Evolutionary conservation across 2,888 invertebrate species (phyloP), one percentile per base, ranked within the genome.

Genomic region (Amphimallon solstitiale): DNA sequence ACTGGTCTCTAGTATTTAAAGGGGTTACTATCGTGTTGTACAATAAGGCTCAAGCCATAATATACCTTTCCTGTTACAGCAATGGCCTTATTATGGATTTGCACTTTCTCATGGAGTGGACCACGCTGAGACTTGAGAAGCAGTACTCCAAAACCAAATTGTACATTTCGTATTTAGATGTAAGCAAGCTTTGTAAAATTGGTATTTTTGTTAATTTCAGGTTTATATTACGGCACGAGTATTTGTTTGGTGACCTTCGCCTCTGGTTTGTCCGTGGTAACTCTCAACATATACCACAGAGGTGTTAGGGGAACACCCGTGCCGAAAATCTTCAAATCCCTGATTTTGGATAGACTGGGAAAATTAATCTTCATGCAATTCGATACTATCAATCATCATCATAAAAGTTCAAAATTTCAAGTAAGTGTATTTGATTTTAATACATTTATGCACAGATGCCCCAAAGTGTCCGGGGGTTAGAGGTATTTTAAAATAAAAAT

Each of bases 261-360:
- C 3, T 92, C 92, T 0, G 92, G 91, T 0, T 84, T 92, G 60
- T 92, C 93, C 0, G 94, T 94, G 61, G 91, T 94, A 65, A 94
- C 94, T 1, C 85, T 94, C 69, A 94, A 93, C 81, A 89, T 94
- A 77, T 93, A 94, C 82, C 93, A 94, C 85, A 86, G 93, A 78
- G 94, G 94, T 73, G 89, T 91, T 73, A 86, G 92, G 78, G 93
- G 93, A 73, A 89, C 90, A 71, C 89, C 91, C 78, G 92, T 94
- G 68, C 93, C 94, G 48, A 85, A 86, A 51, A 78, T 89, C 74
- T 84, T 91, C 60, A 88, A 90, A 76, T 89, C 88, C 73, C 82
- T 94, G 72, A 90, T 92, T 72, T 86, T 94, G 77, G 89, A 90
- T 77, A 85, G 91, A 73, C 85, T 94, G 74, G 92, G 93, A 68